Evolutionary conservation across 1,140 invertebrate species (phyloP), one percentile per base, ranked within the genome.

Genomic region (Halictus rubicundus): DNA sequence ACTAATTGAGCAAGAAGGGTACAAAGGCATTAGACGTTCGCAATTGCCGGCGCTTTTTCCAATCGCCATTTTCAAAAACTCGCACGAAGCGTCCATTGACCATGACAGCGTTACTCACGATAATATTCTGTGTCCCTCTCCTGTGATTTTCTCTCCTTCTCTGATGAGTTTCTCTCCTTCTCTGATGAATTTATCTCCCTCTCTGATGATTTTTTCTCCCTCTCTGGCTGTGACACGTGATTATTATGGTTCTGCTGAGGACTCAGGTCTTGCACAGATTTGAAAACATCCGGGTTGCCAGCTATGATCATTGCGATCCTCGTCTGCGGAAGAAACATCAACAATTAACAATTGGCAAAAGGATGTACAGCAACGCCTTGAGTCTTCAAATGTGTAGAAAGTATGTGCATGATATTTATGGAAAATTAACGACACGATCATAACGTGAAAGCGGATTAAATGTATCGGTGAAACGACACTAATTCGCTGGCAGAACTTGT

Each of bases 271-370:
- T 92, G 91, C 5, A 90, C 66, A 2, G 92, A 89, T 84, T 95
- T 94, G 76, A 93, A 92, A 14, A 92, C 90, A 68, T 93, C 93
- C 60, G 94, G 94, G 69, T 94, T 94, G 72, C 94, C 94, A 32
- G 94, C 95, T 27, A 95, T 81, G 78, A 94, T 93, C 73, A 93
- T 91, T 4, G 94, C 94, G 14, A 95, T 81, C 72, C 94, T 93
- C 84, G 94, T 94, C 94, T 95, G 81, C 39, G 90, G 89, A 64
- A 72, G 9, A n/a, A 73, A 46, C 32, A 57, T 42, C 25, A 23
- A 42, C 1, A 39, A 19, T 10, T 19, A 66, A 14, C 14, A 37
- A 52, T 21, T 16, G 19, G 1, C 19, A 16, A 52, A 52, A 32
- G 32, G 32, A n/a, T n/a, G n/a, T n/a, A n/a, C n/a, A n/a, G n/a